Conservation (phyloP, 2,113 vertebrate genomes). For the Danionella cerebrum region DNA sequence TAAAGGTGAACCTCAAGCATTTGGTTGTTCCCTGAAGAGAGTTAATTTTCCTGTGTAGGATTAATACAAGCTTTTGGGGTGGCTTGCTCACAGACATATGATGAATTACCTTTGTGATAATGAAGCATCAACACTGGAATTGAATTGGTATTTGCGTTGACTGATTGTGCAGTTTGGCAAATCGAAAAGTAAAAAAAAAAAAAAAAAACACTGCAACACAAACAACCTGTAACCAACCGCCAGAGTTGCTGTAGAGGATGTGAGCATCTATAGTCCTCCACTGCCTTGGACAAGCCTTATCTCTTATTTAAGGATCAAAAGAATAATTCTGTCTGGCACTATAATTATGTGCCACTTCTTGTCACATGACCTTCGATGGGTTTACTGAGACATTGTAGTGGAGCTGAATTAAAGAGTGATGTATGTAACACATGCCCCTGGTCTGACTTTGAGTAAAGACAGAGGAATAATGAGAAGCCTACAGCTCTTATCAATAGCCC, state of each 20-base stretch:
- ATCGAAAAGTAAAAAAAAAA: too few relatives aligned
- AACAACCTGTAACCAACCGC: not conserved
- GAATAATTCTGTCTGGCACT: slow-evolving; percentile 27
- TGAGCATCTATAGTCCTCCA: not conserved
- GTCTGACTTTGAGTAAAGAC: slow-evolving; percentile 23
- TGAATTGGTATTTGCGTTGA: not conserved
- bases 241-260: not conserved
- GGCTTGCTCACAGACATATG: not conserved
- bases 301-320: slow-evolving; percentile 16
- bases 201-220: too few relatives aligned
- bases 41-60: too few relatives aligned
- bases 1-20: too few relatives aligned
- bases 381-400: slow-evolving; percentile 5
- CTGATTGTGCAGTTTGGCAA: not conserved
- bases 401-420: slow-evolving; percentile 17
- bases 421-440: slow-evolving; percentile 22
- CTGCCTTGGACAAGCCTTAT: slow-evolving; percentile 4
- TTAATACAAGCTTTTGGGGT: too few relatives aligned
- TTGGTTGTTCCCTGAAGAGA: too few relatives aligned
- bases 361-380: slow-evolving; percentile 33
- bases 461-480: slow-evolving; percentile 18
- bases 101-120: not conserved
- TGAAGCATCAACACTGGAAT: too few relatives aligned
- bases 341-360: slow-evolving; percentile 51
- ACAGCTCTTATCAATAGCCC: slow-evolving; percentile 35